A percentile compares a stretch with the other conserved stretches of the same genome.
phyloP scores from a whole-genome alignment of 92 coral and sea anemone species.

The Meandrina meandrites region DNA sequence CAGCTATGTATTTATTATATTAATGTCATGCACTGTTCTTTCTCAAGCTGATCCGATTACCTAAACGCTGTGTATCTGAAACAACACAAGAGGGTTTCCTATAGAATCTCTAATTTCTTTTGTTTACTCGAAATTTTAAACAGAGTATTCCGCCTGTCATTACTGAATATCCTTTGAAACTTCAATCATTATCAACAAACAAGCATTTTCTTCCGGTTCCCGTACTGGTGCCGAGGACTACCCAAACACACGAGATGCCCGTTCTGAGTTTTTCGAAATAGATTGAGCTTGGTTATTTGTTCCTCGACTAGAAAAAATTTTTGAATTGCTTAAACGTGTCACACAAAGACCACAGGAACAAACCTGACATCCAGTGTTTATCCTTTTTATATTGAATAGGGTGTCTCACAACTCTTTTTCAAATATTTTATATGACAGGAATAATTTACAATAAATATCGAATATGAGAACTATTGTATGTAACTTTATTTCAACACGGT shows the following conservation, averaged over 20 bases:
- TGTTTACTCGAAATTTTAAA: not conserved
- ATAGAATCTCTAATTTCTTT: not conserved
- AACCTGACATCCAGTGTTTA: not conserved
- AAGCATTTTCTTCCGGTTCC: not conserved
- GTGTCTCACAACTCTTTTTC: not conserved
- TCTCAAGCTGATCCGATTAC: not conserved
- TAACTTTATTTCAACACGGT: no score
- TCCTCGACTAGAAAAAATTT: not conserved
- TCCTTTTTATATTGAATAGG: not conserved
- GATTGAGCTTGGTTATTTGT: not conserved
- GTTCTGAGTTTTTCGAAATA: not conserved
- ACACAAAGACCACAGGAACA: not conserved
- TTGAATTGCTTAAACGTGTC: not conserved
- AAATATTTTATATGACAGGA: not conserved
- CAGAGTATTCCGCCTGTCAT: not conserved
- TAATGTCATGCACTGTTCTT: not conserved
- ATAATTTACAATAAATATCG: no score
- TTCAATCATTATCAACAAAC: not conserved
- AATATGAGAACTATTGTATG: no score
- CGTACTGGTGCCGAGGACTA: not conserved
- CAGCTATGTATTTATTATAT: no score
- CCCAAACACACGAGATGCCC: not conserved
- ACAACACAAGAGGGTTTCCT: not conserved
- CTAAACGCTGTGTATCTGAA: not conserved
- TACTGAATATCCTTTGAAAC: not conserved